These are phyloP conservation scores for Thryonomys swinderianus DNA, from an alignment of 2,113 vertebrate genomes.

Conservation along the genomic window DNA sequence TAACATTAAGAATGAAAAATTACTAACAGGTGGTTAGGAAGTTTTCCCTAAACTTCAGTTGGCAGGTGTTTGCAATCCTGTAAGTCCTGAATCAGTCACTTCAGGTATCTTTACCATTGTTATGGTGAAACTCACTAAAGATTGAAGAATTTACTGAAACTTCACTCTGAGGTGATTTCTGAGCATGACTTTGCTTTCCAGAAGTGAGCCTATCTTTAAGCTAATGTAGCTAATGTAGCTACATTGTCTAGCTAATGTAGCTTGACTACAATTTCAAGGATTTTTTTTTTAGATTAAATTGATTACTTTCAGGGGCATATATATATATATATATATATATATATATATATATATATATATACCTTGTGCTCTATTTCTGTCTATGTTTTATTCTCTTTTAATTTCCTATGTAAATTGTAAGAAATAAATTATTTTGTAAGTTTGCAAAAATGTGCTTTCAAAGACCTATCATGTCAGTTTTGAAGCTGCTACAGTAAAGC, in stretches of 20 bases:
- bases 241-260: neutral
- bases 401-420: constrained; percentile 28
- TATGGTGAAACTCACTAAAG: neutral
- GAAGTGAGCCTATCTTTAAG: neutral
- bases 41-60: neutral
- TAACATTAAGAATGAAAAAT: neutral
- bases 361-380: neutral
- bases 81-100: neutral
- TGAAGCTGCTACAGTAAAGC: constrained; percentile 30
- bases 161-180: neutral
- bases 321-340: neutral
- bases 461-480: constrained; percentile 51
- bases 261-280: constrained; percentile 9
- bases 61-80: neutral
- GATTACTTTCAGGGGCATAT: neutral
- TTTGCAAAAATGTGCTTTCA: neutral
- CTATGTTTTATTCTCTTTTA: constrained; percentile 30
- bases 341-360: neutral
- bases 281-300: constrained; percentile 46
- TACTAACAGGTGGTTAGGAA: neutral
- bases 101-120: neutral
- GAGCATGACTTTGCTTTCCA: constrained; percentile 3
- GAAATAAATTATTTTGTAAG: constrained; percentile 24
- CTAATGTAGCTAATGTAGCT: neutral
- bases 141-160: neutral